Conservation (phyloP, 2,113 vertebrate genomes). For the Condylura cristata region DNA sequence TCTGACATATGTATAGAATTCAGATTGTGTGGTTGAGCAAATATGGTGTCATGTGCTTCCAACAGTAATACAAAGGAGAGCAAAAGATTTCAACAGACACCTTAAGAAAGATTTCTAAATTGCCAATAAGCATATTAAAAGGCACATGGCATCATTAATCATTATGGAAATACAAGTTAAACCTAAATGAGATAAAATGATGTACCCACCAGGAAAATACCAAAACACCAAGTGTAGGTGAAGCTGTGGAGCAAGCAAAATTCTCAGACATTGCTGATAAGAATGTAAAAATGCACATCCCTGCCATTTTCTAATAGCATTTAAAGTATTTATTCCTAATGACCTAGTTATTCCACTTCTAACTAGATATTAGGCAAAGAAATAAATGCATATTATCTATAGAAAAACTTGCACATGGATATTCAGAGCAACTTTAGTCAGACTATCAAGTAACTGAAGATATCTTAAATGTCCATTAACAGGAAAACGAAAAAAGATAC, state of each 20-base stretch:
- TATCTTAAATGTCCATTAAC: neutral
- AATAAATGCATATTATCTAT: neutral
- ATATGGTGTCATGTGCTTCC: neutral
- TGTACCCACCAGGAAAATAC: neutral
- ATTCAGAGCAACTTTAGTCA: constrained; percentile 23
- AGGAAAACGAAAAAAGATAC: constrained; percentile 5
- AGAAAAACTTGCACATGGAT: constrained; percentile 4
- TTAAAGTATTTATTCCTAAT: neutral
- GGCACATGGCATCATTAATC: neutral
- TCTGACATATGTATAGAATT: neutral
- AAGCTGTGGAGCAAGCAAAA: neutral
- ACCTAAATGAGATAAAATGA: constrained; percentile 35
- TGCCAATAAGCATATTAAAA: constrained; percentile 19
- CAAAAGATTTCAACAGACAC: neutral
- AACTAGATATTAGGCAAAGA: neutral
- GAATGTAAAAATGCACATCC: neutral
- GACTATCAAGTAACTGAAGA: constrained; percentile 15
- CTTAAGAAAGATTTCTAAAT: constrained; percentile 6
- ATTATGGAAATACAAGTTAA: constrained; percentile 16
- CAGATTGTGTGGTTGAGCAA: neutral
- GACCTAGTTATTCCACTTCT: neutral
- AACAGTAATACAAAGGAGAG: constrained; percentile 4
- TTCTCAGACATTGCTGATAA: neutral
- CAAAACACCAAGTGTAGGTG: neutral
- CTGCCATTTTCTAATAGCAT: constrained; percentile 38